A percentile compares a stretch with the other conserved stretches of the same genome.
phyloP scores from a whole-genome alignment of 1,140 invertebrate species.

The Diorhabda elongata region DNA sequence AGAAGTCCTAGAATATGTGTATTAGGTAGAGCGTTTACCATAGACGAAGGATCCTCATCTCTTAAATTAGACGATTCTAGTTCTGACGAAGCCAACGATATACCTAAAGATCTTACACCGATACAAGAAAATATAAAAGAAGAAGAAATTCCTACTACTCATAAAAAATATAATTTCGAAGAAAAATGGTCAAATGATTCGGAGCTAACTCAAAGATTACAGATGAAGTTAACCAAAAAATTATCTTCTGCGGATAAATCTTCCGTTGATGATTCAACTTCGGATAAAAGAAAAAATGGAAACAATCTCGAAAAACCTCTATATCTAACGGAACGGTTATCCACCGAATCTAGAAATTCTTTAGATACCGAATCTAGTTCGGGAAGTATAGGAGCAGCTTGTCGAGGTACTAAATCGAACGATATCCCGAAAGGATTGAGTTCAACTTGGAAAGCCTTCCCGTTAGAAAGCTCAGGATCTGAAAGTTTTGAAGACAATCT shows the following conservation, averaged over 20 bases:
- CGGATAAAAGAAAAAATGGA: constrained; percentile 33
- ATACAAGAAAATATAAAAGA: constrained; percentile 34
- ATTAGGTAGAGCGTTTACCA: constrained; percentile 44
- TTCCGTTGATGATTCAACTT: constrained; percentile 42
- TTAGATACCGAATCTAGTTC: constrained; percentile 69
- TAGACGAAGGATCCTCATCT: constrained; percentile 41
- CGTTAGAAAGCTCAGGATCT: constrained; percentile 70
- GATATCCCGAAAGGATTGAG: constrained; percentile 59
- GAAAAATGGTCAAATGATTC: constrained; percentile 47
- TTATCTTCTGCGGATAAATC: constrained; percentile 44
- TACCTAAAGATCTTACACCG: constrained; percentile 39
- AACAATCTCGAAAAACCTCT: constrained; percentile 36
- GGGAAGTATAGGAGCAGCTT: constrained; percentile 62
- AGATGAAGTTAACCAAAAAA: constrained; percentile 44
- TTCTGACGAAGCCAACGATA: constrained; percentile 42
- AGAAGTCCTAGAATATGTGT: constrained; percentile 43
- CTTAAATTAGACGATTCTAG: constrained; percentile 40
- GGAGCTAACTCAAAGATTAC: constrained; percentile 41
- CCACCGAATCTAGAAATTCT: constrained; percentile 61
- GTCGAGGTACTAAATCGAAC: constrained; percentile 54
- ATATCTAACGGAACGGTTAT: constrained; percentile 39
- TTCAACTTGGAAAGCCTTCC: constrained; percentile 75
- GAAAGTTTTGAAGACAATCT: constrained; percentile 79
- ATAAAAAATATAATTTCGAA: constrained; percentile 46
- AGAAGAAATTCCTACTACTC: constrained; percentile 27